phyloP scores from a whole-genome alignment of 2,797 vertebrate genomes.

The Sebastes ruberrimus region DNA sequence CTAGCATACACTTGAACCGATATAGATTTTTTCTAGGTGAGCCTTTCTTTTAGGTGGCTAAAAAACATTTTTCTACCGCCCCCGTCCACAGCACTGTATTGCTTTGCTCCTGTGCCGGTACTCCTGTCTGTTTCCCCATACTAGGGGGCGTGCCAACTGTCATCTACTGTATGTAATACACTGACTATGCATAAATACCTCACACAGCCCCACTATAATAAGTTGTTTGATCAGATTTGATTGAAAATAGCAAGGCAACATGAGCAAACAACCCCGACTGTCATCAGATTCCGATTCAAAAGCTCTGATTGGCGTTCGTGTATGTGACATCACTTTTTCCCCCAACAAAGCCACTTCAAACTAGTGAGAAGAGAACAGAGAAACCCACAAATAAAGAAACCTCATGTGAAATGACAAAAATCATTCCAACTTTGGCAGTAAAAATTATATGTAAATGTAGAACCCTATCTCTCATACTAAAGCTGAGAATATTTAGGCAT shows the following conservation, averaged over 20 bases:
- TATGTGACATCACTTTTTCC: background rate
- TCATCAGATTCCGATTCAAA: background rate
- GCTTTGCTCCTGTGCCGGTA: no score
- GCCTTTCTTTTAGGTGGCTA: no score
- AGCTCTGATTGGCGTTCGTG: background rate
- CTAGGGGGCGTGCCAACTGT: no score
- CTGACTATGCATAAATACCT: no score
- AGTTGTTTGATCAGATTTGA: background rate
- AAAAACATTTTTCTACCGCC: accelerated
- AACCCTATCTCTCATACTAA: accelerated
- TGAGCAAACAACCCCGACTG: background rate
- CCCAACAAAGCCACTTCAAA: background rate
- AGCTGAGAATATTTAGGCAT: background rate
- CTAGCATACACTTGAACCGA: no score
- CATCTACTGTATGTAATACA: no score
- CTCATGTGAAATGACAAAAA: background rate
- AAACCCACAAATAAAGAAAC: background rate
- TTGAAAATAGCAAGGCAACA: background rate
- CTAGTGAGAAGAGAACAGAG: background rate
- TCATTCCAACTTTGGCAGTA: background rate
- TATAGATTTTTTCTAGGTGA: no score
- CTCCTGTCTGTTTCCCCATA: no score
- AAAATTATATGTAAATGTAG: background rate
- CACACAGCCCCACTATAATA: no score
- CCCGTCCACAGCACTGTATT: no score